Evolutionary conservation across 2,797 vertebrate species (phyloP).

Genomic region (Synanceia verrucosa): DNA sequence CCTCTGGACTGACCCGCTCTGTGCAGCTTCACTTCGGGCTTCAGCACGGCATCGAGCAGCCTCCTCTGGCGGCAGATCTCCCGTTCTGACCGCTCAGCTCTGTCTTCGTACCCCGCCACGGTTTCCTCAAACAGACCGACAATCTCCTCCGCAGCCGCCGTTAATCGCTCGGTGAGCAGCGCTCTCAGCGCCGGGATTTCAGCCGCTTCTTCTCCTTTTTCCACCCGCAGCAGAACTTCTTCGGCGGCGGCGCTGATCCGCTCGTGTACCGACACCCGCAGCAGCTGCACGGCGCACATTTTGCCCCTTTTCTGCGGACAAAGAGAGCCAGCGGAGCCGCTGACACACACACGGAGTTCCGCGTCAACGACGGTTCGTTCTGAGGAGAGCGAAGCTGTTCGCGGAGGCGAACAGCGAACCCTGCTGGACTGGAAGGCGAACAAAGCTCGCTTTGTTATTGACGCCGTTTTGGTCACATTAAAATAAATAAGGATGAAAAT

Average conservation of each 20-base stretch:
- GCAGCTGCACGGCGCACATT: constrained; percentile 47
- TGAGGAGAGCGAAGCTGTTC: neutral
- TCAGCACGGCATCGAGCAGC: constrained; percentile 52
- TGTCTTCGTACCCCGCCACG: constrained; percentile 37
- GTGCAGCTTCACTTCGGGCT: constrained; percentile 35
- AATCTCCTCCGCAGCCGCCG: constrained; percentile 56
- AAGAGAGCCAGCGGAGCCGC: neutral
- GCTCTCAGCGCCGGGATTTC: constrained; percentile 22
- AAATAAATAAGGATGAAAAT: too few species aligned
- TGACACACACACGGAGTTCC: constrained; percentile 1
- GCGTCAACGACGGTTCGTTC: neutral
- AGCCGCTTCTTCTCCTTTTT: neutral
- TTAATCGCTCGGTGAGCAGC: constrained; percentile 53
- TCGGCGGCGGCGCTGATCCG: constrained; percentile 49
- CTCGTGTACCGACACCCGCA: constrained; percentile 51
- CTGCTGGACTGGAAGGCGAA: neutral
- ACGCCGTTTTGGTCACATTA: neutral
- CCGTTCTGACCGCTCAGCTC: constrained; percentile 26
- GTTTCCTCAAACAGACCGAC: constrained; percentile 41
- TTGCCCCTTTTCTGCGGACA: neutral
- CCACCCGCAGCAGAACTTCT: constrained; percentile 51
- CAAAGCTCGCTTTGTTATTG: neutral
- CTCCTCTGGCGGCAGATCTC: constrained; percentile 53
- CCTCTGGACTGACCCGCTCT: constrained; percentile 24
- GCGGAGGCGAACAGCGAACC: neutral